A percentile compares a stretch with the other conserved stretches of the same genome.
Evolutionary conservation across 1,140 invertebrate genomes (phyloP).

Genomic region (Drosophila nigrodunni): DNA sequence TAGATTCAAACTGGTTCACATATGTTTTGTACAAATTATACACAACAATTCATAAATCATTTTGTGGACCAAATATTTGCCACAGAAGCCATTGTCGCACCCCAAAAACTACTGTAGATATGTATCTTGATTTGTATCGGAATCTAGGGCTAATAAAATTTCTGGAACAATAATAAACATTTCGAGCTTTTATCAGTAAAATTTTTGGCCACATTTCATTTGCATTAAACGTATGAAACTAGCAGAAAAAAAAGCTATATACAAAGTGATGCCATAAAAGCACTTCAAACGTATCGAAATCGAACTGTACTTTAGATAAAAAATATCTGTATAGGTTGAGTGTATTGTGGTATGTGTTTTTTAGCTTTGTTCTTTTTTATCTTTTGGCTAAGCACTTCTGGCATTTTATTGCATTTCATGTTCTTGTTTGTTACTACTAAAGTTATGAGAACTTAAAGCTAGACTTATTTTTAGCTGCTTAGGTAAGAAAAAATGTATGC

Average conservation of each 20-base stretch:
- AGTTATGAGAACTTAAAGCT: too few species aligned
- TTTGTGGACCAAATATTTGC: constrained; percentile 66
- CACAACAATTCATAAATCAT: constrained; percentile 58
- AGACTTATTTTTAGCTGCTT: too few species aligned
- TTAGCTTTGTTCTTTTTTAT: constrained; percentile 27
- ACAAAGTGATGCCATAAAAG: constrained; percentile 13
- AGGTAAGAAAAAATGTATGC: too few species aligned
- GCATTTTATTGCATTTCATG: neutral
- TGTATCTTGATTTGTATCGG: constrained; percentile 25
- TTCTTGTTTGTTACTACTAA: too few species aligned
- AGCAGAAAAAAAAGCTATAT: neutral
- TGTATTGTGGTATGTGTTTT: constrained; percentile 10
- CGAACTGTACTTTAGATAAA: constrained; percentile 12
- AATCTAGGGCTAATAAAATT: constrained; percentile 63
- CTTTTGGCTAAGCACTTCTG: neutral
- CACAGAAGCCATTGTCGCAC: constrained; percentile 54
- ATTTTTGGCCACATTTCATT: constrained; percentile 61
- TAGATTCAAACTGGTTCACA: constrained; percentile 34
- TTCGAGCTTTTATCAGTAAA: constrained; percentile 62
- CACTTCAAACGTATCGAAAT: constrained; percentile 41
- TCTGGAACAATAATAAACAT: constrained; percentile 59
- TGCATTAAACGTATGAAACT: constrained; percentile 23
- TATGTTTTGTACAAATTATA: constrained; percentile 7
- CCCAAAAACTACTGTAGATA: constrained; percentile 5
- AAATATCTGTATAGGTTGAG: constrained; percentile 21